Conservation (phyloP, 2,113 vertebrate species). For the Pachyramphus minor region DNA sequence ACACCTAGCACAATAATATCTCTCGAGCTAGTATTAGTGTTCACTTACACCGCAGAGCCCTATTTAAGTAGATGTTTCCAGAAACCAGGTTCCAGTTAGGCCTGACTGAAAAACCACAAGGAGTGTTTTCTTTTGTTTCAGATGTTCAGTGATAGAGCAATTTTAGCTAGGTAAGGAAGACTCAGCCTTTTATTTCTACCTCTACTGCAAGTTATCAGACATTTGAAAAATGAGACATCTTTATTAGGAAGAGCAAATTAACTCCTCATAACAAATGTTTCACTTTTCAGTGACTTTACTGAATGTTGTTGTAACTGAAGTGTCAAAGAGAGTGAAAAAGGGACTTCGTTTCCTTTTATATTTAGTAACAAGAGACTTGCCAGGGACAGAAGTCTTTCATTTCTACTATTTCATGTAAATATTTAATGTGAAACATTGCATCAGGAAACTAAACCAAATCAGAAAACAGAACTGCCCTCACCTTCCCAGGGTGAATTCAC, state of each 20-base stretch:
- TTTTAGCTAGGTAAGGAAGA: neutral
- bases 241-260: neutral
- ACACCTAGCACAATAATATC: accelerated
- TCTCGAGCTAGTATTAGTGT: neutral
- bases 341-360: neutral
- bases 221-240: neutral
- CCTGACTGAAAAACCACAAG: neutral
- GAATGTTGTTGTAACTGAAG: neutral
- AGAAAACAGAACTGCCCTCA: neutral
- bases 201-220: neutral
- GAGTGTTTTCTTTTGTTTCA: neutral
- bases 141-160: neutral
- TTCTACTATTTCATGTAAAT: neutral
- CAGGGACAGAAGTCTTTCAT: neutral
- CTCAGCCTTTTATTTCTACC: neutral
- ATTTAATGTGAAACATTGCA: neutral
- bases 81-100: neutral
- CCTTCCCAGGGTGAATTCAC: neutral
- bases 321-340: neutral
- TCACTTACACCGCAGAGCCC: neutral
- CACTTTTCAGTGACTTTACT: neutral
- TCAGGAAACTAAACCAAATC: neutral
- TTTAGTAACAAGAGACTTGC: neutral
- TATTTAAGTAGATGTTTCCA: neutral
- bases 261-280: neutral